Base-by-base conservation (phyloP, 1,140 invertebrate genomes). In the Penaeus vannamei region DNA sequence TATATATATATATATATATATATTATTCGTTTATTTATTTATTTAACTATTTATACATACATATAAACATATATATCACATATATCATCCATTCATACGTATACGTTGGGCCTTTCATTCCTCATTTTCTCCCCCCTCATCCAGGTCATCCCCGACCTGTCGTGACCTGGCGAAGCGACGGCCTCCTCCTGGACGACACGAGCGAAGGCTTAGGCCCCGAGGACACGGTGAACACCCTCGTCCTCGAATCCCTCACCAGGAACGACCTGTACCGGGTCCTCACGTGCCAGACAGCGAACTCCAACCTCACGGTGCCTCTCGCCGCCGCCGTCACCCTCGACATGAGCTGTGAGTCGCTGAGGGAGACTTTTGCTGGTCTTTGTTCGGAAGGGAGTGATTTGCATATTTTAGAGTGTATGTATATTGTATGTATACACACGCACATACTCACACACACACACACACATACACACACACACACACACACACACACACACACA, bases 301-400 rank as follows among this genome's bases (percentile, higher is more conserved):
- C 97, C 23, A 96, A 97, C 92, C 95, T 97, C 53, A 96, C 96
- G 92, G 95, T 95, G 91, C 96, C 97, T 1, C 94, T 95, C 77
- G 86, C 91, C 20, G 84, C 91, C 17, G 87, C 89, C 60, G 91
- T 93, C 32, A 92, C 87, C 3, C 23, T 89, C 19, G 87, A 89
- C 59, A 84, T 89, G 82, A 89, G 87, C 82, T 89, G 87, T 91
- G n/a, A 85, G 87, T 89, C 1, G 60, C 2, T 12, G n/a, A 20
- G 1, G 0, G 32, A 79, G 76, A 12, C 0, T 53, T 53, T 53
- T 42, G 36, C 36, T 42, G 4, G 4, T 42, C 4, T 4, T 42
- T 42, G 4, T 7, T 42, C 36, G 36, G 36, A 42, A 42, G 36
- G 36, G 4, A 42, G 1, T 42, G 8, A 42, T 42, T 42, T 42